Evolutionary conservation across 2,888 invertebrate genomes (phyloP), one percentile per base, ranked within the genome.

Genomic region (Cantharis rufa): DNA sequence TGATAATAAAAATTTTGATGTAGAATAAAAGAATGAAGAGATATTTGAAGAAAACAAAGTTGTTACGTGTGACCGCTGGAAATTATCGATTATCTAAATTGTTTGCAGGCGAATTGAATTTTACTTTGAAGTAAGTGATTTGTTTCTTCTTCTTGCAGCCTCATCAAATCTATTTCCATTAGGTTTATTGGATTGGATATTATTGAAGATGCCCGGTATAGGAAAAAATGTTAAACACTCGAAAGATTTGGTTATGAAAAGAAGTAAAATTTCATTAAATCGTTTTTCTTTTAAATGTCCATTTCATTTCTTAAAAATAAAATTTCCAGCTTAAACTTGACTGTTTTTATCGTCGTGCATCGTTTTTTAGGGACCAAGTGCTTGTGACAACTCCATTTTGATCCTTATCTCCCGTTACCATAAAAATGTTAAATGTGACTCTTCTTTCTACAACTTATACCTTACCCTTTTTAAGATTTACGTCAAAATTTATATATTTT

Each of bases 381-480:
- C 81, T 77, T 78, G 79, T 82, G 82, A 83, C 83, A 82, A 82
- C 81, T 79, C 81, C 80, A 83, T 82, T 83, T 82, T 82, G 83
- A 83, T 83, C 81, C 82, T 74, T 82, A 82, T 83, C 84, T 81
- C 78, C 78, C 76, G 76, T 78, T 80, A 75, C 79, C 81, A 83
- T 84, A 84, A 83, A 84, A 83, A 83, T 84, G 83, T 82, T 83
- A 83, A 83, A 82, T 83, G 83, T 71, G 76, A 70, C 72, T 68
- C 76, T 78, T 79, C 78, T 79, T 61, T 64, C 69, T 66, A 71
- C 71, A 74, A 72, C 78, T 66, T 13, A 63, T 63, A 63, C 63
- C 71, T 70, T 75, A 69, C 74, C 82, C 80, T 83, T 82, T 83
- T 82, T 81, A 77, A 80, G 81, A 83, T 84, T 84, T 84, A 83